Evolutionary conservation across 2,888 invertebrate genomes (phyloP).

Genomic region (Clunio marinus): DNA sequence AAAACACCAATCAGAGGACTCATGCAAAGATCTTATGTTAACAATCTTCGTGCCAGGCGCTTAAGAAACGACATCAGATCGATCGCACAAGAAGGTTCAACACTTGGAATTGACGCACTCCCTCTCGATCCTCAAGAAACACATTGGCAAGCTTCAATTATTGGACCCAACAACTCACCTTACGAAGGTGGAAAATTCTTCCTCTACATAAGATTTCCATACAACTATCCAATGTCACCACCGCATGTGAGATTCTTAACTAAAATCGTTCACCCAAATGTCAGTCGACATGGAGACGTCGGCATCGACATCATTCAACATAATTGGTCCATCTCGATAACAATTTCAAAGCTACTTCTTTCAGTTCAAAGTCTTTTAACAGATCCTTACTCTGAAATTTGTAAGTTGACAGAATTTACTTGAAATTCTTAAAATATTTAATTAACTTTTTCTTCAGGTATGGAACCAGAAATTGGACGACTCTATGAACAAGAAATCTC

Average conservation of each 20-base stretch:
- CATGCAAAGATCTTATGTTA: no score
- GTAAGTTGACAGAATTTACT: no score
- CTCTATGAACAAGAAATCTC: conserved; percentile 69
- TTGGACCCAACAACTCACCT: conserved; percentile 86
- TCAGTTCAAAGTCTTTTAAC: conserved; percentile 84
- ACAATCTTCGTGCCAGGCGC: conserved; percentile 77
- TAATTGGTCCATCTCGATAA: conserved; percentile 93
- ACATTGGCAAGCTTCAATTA: conserved; percentile 92
- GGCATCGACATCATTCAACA: conserved; percentile 93
- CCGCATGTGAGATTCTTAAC: conserved; percentile 89
- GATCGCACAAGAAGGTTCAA: conserved; percentile 49
- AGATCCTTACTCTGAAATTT: conserved; percentile 80
- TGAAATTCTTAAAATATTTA: conserved; percentile 18
- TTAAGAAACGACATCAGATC: conserved; percentile 67
- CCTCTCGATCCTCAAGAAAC: conserved; percentile 49
- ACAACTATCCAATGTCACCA: conserved; percentile 84
- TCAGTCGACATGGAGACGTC: conserved; percentile 91
- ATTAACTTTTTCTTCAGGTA: no score
- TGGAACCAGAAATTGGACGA: conserved; percentile 80
- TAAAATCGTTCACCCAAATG: conserved; percentile 90
- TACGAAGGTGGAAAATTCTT: conserved; percentile 93
- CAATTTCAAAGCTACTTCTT: conserved; percentile 81
- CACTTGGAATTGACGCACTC: conserved; percentile 51
- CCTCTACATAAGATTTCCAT: conserved; percentile 83
- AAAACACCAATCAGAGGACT: conserved; percentile 60